phyloP scores from a whole-genome alignment of 2,888 invertebrate genomes.

The Cephus spinipes region DNA sequence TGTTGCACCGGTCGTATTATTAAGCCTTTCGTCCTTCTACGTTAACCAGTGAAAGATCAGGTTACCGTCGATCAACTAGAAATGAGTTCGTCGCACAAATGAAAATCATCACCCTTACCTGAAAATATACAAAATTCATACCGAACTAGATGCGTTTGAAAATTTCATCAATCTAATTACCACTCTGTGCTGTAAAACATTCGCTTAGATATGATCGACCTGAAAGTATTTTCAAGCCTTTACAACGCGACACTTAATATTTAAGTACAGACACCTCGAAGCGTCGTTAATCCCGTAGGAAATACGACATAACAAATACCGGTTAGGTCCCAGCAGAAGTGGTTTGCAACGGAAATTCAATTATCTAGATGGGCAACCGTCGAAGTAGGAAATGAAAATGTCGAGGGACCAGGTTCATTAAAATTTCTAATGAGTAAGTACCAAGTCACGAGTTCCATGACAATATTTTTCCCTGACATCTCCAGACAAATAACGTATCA shows the following conservation, averaged over 20 bases:
- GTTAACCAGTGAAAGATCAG: too few relatives aligned
- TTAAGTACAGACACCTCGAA: background rate
- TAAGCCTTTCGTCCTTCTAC: background rate
- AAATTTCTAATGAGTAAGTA: background rate
- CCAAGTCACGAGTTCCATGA: background rate
- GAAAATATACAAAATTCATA: background rate
- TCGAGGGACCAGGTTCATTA: background rate
- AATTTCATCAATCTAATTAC: background rate
- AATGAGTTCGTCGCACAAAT: background rate
- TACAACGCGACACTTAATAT: background rate
- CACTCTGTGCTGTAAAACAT: background rate
- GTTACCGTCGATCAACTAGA: background rate
- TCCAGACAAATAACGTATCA: background rate
- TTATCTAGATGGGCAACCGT: background rate
- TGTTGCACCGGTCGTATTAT: background rate
- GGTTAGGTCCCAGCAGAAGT: background rate
- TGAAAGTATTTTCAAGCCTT: background rate
- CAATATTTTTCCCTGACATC: background rate
- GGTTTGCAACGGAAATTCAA: background rate
- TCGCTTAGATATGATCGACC: background rate
- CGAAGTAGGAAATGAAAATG: background rate
- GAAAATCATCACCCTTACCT: background rate
- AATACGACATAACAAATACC: background rate
- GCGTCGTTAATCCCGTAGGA: background rate
- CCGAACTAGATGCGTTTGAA: background rate